These are phyloP conservation scores for Zele albiditarsus DNA, from an alignment of 2,888 invertebrate genomes.

Conservation along the genomic window DNA sequence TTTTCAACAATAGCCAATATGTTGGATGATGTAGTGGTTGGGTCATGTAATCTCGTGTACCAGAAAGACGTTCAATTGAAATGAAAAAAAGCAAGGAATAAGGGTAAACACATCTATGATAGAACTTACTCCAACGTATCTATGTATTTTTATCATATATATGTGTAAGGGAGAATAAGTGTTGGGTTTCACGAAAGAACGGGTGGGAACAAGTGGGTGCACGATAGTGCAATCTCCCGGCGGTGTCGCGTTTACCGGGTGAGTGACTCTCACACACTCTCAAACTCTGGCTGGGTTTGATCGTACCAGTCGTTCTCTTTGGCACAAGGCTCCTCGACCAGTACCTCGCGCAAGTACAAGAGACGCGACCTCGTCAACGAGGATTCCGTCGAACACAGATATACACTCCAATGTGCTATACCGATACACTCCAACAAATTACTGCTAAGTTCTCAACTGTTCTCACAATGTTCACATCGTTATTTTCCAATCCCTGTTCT, in stretches of 20 bases:
- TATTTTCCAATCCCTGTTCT: neutral
- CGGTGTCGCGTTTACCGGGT: conserved; percentile 68
- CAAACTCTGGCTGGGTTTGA: conserved; percentile 41
- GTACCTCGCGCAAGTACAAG: neutral
- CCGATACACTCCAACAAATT: neutral
- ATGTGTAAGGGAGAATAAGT: conserved; percentile 10
- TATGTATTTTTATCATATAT: neutral
- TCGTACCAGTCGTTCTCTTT: neutral
- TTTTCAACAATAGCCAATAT: too few relatives aligned
- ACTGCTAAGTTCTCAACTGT: neutral
- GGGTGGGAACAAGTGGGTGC: conserved; percentile 64
- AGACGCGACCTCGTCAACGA: conserved; percentile 10
- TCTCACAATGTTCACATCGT: neutral
- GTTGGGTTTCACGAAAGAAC: conserved; percentile 24
- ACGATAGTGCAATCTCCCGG: conserved; percentile 68
- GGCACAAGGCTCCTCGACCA: conserved; percentile 16
- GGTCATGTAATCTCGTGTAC: too few relatives aligned
- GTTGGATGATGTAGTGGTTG: too few relatives aligned
- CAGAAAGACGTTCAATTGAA: neutral
- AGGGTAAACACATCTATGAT: neutral
- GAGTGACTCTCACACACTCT: conserved; percentile 60
- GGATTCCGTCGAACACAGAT: neutral
- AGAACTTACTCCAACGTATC: neutral
- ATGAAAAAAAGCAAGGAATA: neutral
- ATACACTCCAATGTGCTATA: neutral